A percentile compares a stretch with the other conserved stretches of the same genome.
These are phyloP conservation scores for Ellobius talpinus DNA, from an alignment of 2,113 vertebrate species.

Conservation along the genomic window DNA sequence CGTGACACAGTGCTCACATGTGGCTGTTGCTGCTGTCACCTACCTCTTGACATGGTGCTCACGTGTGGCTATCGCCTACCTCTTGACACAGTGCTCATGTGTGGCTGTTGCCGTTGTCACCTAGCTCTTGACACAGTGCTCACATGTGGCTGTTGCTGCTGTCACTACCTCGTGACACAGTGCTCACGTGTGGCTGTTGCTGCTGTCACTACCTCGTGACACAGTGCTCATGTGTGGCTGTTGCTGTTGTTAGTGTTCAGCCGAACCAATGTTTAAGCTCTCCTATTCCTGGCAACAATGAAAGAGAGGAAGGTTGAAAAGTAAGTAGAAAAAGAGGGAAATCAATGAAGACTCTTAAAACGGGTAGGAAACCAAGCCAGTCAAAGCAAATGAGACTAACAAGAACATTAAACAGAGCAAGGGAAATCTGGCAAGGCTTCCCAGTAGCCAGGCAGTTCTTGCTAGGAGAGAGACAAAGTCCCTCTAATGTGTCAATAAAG, in stretches of 20 bases:
- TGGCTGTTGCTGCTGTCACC: too few species aligned
- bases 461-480: neutral
- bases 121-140: too few species aligned
- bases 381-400: neutral
- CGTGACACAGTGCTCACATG: neutral
- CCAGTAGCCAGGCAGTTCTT: neutral
- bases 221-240: rapidly evolving
- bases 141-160: too few species aligned
- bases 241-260: neutral
- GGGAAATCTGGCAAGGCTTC: neutral
- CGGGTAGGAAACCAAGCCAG: neutral
- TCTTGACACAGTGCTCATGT: too few species aligned
- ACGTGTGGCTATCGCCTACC: too few species aligned
- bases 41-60: too few species aligned
- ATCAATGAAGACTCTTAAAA: slow-evolving; percentile 18
- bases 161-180: neutral
- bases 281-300: neutral
- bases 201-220: neutral
- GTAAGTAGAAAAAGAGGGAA: neutral
- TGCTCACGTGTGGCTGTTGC: neutral
- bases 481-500: neutral
- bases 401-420: slow-evolving; percentile 40
- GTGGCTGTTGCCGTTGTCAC: too few species aligned
- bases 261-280: neutral
- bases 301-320: neutral